Evolutionary conservation across 2,797 vertebrate genomes (phyloP).

Genomic region (Trachurus trachurus): DNA sequence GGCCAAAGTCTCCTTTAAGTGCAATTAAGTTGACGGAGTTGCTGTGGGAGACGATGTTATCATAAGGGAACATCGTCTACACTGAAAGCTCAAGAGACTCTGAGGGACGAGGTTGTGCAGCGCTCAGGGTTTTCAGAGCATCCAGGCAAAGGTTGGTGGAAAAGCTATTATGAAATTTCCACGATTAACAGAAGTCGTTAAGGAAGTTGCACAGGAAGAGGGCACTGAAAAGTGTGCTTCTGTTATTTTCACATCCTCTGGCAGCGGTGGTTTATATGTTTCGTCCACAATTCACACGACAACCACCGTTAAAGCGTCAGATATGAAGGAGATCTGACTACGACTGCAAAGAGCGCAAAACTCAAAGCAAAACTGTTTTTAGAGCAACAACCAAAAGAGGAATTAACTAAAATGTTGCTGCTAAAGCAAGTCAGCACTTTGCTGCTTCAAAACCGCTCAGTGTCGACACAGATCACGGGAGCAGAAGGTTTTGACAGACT

Average conservation of each 20-base stretch:
- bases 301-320: neutral
- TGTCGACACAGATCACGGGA: neutral
- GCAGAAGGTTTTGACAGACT: neutral
- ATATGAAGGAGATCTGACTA: neutral
- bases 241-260: constrained; percentile 70
- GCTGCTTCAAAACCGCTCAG: constrained; percentile 3
- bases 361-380: neutral
- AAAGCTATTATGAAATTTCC: constrained; percentile 33
- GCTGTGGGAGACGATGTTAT: neutral
- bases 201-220: constrained; percentile 63
- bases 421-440: neutral
- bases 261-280: constrained; percentile 8
- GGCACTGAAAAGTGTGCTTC: constrained; percentile 47
- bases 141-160: constrained; percentile 4
- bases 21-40: neutral
- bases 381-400: constrained; percentile 2
- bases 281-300: constrained; percentile 4
- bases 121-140: constrained; percentile 7
- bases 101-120: constrained; percentile 1
- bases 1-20: neutral
- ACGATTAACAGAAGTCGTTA: constrained; percentile 21
- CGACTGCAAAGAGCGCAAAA: neutral
- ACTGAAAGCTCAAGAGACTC: constrained; percentile 6
- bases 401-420: constrained; percentile 7
- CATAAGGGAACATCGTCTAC: neutral